Percentiles rank a stretch among this genome's conserved stretches.
These are phyloP conservation scores for Acropora yongei DNA, from an alignment of 64 coral and sea anemone genomes.

Conservation along the genomic window DNA sequence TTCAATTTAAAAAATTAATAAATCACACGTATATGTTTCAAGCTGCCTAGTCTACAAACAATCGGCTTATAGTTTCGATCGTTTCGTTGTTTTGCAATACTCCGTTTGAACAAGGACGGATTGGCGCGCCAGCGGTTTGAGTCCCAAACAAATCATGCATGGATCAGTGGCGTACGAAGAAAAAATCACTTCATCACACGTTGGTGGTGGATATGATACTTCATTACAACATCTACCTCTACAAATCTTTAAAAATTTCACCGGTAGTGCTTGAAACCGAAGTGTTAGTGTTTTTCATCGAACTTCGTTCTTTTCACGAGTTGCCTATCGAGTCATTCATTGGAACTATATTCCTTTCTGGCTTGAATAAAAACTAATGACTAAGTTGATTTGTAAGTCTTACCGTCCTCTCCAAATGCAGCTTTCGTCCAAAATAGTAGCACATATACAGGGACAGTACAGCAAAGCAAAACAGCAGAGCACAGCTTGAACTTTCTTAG, in stretches of 20 bases:
- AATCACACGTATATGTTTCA: background rate
- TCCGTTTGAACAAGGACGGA: background rate
- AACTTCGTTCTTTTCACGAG: background rate
- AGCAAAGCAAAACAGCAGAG: constrained; percentile 10
- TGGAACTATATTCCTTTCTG: background rate
- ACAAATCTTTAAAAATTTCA: too few relatives aligned
- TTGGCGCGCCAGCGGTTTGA: background rate
- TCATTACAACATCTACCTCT: too few relatives aligned
- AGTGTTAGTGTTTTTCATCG: background rate
- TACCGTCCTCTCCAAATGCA: constrained; percentile 46
- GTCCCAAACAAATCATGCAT: background rate
- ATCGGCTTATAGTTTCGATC: background rate
- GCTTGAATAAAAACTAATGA: background rate
- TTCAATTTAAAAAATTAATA: background rate
- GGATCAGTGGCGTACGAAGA: background rate
- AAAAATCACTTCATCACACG: background rate
- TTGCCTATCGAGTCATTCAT: background rate
- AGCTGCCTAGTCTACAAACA: background rate
- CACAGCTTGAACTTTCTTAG: background rate
- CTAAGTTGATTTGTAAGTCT: background rate
- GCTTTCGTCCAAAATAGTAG: background rate
- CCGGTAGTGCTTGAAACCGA: background rate
- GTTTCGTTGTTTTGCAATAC: background rate
- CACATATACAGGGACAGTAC: background rate
- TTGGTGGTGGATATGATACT: too few relatives aligned